These are phyloP conservation scores for Orchesellides sinensis DNA, from an alignment of 2,888 invertebrate species.

Conservation along the genomic window DNA sequence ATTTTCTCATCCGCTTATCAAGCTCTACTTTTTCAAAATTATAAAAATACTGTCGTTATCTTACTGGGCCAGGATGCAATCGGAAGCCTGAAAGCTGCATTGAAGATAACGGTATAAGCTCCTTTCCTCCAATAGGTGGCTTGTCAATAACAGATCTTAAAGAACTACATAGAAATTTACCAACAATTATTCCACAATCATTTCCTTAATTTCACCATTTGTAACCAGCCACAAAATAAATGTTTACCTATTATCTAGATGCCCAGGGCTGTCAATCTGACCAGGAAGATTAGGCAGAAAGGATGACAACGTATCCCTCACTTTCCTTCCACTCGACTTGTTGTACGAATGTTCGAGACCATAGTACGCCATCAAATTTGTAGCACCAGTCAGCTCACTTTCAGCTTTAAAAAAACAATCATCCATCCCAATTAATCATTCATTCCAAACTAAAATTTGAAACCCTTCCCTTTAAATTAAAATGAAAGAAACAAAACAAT, in stretches of 20 bases:
- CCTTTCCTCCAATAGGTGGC: slow-evolving; percentile 94
- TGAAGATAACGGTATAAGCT: slow-evolving; percentile 89
- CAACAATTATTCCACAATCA: too few relatives aligned
- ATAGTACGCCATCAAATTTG: slow-evolving; percentile 97
- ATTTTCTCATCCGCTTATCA: too few relatives aligned
- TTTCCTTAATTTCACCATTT: neutral
- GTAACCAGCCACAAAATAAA: neutral
- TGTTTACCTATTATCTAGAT: slow-evolving; percentile 82
- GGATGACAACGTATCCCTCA: slow-evolving; percentile 95
- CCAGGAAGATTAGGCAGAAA: slow-evolving; percentile 97
- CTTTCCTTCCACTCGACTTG: slow-evolving; percentile 97
- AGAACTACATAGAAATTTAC: slow-evolving; percentile 81
- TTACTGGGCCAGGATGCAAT: slow-evolving; percentile 93
- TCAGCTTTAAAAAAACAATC: slow-evolving; percentile 81
- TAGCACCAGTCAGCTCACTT: slow-evolving; percentile 96
- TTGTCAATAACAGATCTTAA: slow-evolving; percentile 96
- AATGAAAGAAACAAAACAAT: slow-evolving; percentile 2
- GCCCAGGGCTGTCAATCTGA: slow-evolving; percentile 94
- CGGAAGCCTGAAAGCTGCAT: slow-evolving; percentile 95
- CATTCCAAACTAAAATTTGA: too few relatives aligned
- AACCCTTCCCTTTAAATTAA: slow-evolving; percentile 28
- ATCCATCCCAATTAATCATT: neutral
- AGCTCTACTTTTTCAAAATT: neutral
- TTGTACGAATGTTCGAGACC: slow-evolving; percentile 97
- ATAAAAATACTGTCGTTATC: neutral